phyloP scores from a whole-genome alignment of 2,888 invertebrate species.

The Petrolisthes cinctipes region DNA sequence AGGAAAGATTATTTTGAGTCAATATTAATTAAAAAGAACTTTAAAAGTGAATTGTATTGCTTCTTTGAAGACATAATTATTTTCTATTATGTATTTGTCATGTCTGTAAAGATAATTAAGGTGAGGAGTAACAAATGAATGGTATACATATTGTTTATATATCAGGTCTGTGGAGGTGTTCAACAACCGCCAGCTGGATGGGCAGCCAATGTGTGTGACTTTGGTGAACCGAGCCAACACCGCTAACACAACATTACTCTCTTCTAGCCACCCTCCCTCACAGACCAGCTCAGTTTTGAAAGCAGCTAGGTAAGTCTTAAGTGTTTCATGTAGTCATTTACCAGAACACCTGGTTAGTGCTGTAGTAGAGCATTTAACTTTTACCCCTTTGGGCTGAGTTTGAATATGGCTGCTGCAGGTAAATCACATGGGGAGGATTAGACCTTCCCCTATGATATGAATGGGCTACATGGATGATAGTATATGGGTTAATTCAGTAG shows the following conservation, averaged over 20 bases:
- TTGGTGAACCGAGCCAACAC: slow-evolving; percentile 31
- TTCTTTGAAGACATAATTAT: not conserved
- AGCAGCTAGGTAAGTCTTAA: slow-evolving; percentile 43
- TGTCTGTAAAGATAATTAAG: no score
- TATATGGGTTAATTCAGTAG: no score
- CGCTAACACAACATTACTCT: slow-evolving; percentile 11
- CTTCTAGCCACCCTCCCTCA: slow-evolving; percentile 10
- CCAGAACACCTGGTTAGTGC: no score
- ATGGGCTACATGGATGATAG: no score
- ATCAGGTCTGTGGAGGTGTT: slow-evolving; percentile 83
- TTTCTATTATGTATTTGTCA: no score
- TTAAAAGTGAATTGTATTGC: no score
- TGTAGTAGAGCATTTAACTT: no score
- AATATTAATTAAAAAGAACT: not conserved
- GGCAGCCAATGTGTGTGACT: slow-evolving; percentile 85
- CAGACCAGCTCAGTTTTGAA: slow-evolving; percentile 47
- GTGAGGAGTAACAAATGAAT: no score
- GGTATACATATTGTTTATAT: not conserved
- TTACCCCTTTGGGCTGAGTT: no score
- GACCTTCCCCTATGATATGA: no score
- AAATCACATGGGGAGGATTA: no score
- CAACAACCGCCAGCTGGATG: slow-evolving; percentile 92
- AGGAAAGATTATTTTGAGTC: not conserved
- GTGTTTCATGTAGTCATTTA: not conserved
- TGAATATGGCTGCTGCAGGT: no score